These are phyloP conservation scores for Aphrophora alni DNA, from an alignment of 2,888 invertebrate genomes.

Conservation along the genomic window DNA sequence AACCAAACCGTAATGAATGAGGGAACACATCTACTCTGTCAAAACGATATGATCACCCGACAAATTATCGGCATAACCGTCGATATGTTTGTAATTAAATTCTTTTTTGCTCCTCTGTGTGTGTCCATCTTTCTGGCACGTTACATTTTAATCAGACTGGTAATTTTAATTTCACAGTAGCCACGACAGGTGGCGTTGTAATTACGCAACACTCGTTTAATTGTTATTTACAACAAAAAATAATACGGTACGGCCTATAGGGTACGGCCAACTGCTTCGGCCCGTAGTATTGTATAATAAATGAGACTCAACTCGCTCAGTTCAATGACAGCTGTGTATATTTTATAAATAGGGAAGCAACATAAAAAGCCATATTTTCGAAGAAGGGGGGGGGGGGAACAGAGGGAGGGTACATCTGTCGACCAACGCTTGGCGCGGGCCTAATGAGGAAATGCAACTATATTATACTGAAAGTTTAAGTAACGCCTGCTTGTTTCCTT, in stretches of 20 bases:
- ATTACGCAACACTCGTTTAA: constrained; percentile 36
- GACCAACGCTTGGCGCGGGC: constrained; percentile 6
- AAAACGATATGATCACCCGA: neutral
- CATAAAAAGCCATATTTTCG: neutral
- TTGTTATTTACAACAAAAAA: constrained; percentile 38
- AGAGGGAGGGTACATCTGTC: neutral
- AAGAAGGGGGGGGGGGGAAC: neutral
- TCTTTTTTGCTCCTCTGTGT: neutral
- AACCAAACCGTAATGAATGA: no score
- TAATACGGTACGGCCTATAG: neutral
- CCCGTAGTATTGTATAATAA: neutral
- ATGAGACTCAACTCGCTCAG: neutral
- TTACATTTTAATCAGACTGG: constrained; percentile 30
- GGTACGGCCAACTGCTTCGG: neutral
- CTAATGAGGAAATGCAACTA: constrained; percentile 37
- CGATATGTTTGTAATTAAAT: neutral
- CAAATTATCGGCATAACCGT: neutral
- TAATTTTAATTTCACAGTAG: constrained; percentile 28
- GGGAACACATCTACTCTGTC: no score
- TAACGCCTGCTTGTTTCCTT: constrained; percentile 31
- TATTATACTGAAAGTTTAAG: constrained; percentile 26
- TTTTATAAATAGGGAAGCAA: constrained; percentile 9
- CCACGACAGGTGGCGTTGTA: constrained; percentile 27
- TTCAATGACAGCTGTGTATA: neutral
- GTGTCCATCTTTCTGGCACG: neutral